Base-by-base conservation (phyloP, 2,888 invertebrate genomes). In the Mesorhabditis spiculigera region DNA sequence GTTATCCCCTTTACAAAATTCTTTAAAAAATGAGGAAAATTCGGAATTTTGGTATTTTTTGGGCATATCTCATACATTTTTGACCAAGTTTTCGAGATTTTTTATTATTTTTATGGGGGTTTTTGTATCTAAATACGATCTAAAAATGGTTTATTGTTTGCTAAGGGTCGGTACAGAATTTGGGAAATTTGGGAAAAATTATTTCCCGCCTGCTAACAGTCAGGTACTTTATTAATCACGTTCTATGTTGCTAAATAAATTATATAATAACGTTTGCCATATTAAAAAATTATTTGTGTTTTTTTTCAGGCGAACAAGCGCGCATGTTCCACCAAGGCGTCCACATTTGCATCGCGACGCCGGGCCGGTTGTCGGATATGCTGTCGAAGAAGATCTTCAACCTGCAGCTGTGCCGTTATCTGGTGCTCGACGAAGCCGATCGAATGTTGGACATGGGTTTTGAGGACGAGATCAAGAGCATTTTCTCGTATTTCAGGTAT, bases 361-460 rank as follows among this genome's bases (percentile, higher is more conserved):
- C 98, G 0, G 98, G 98, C 0, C 88, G 98, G 4, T 89, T 99
- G 0, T 97, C 98, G 93, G 97, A 97, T 86, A 95, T 98, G 94
- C 88, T 99, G 13, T 94, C 96, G 82, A 97, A 97, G 88, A 97
- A 97, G 88, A 94, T 94, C 90, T 92, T 97, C 4, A 90, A 90
- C 68, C 88, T 98, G 0, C 93, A 94, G 85, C 92, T 97, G 0
- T 98, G 97, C 86, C 86, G 95, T 2, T 97, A 97, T 87, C 89
- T 98, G 0, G 93, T 93, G 81, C 93, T 98, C 92, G 98, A 98
- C 86, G 98, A 98, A 87, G 98, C 98, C 0, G 98, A 99, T 88
- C 90, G 98, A 10, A 98, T 99, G 97, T 94, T 98, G 81, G 98
- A 98, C 87, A 94, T 98, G 93, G 98, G 98, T 0, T 99, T 99